Evolutionary conservation across 2,888 invertebrate species (phyloP), one percentile per base, ranked within the genome.

Genomic region (Coleophora deauratella): DNA sequence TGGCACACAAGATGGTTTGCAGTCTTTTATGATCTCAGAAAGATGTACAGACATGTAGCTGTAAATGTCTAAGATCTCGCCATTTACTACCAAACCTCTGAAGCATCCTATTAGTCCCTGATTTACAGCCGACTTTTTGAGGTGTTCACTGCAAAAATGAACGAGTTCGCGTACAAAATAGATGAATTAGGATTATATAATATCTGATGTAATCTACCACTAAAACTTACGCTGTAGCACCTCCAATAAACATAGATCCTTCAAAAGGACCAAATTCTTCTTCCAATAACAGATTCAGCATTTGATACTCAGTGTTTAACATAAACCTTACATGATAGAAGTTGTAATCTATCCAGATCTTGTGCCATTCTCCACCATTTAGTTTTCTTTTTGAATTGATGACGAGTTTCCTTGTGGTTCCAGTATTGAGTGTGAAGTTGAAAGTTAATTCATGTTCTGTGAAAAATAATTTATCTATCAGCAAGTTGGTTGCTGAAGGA

Each of bases 301-400:
- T 95, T 81, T 93, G 91, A 62, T 91, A 93, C 64, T 96, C 94
- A 30, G 94, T 93, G 66, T 97, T 97, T 51, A 97, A 91, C 92
- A 96, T 96, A 66, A 97, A 95, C 49, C 96, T 86, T 30, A 97
- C 95, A 70, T 97, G 97, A 72, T 96, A 94, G 67, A 94, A 92
- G 77, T 97, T 96, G 69, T 96, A 96, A 81, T 97, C 97, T 47
- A 98, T 95, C 94, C 95, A 95, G 50, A 97, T 92, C 78, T 96
- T 95, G 72, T 98, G 97, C 98, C 97, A 98, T 69, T 96, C 95
- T 1, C 97, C 97, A 38, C 94, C 93, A 67, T 96, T 97, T 37
- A 98, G 86, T 65, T 92, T 91, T 35, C 93, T 87, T 51, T 91
- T 90, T 2, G 95, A 95, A 61, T 92, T 91, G 47, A 97, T 93